A percentile compares a stretch with the other conserved stretches of the same genome.
phyloP scores from a whole-genome alignment of 2,888 invertebrate genomes.

The Rhagium mordax region DNA sequence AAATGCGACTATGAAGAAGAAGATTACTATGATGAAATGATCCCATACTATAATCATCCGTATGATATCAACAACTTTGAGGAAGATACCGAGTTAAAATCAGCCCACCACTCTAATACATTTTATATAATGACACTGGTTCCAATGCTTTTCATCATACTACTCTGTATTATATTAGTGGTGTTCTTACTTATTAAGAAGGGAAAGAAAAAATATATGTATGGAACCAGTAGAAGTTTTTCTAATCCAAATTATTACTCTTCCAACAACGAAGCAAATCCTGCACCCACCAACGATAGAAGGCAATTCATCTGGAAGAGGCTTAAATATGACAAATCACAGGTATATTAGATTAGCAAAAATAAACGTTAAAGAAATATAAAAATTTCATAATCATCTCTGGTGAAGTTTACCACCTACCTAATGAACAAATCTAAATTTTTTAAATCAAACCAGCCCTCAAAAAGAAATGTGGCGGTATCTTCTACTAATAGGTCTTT shows the following conservation, averaged over 20 bases:
- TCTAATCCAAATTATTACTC: conserved; percentile 90
- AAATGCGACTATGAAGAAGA: conserved; percentile 64
- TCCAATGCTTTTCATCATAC: conserved; percentile 67
- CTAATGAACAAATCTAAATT: too few relatives aligned
- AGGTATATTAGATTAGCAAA: conserved; percentile 75
- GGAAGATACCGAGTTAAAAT: conserved; percentile 63
- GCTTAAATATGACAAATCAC: conserved; percentile 85
- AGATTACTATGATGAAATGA: conserved; percentile 64
- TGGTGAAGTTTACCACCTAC: too few relatives aligned
- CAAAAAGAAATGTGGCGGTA: too few relatives aligned
- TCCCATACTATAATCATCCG: conserved; percentile 58
- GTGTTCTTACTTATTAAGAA: conserved; percentile 69
- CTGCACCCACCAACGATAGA: conserved; percentile 60
- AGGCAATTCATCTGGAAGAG: conserved; percentile 81
- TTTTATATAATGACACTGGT: conserved; percentile 69
- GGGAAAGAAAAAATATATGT: conserved; percentile 72
- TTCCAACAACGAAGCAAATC: conserved; percentile 62
- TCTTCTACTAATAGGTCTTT: too few relatives aligned
- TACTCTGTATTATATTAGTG: conserved; percentile 66
- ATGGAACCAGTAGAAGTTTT: conserved; percentile 80
- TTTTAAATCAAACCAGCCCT: too few relatives aligned
- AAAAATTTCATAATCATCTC: too few relatives aligned
- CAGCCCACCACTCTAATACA: conserved; percentile 63
- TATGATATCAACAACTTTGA: conserved; percentile 49
- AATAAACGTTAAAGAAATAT: too few relatives aligned